Conservation (phyloP, 2,113 vertebrate genomes). For the Phrynosoma blainvillii region DNA sequence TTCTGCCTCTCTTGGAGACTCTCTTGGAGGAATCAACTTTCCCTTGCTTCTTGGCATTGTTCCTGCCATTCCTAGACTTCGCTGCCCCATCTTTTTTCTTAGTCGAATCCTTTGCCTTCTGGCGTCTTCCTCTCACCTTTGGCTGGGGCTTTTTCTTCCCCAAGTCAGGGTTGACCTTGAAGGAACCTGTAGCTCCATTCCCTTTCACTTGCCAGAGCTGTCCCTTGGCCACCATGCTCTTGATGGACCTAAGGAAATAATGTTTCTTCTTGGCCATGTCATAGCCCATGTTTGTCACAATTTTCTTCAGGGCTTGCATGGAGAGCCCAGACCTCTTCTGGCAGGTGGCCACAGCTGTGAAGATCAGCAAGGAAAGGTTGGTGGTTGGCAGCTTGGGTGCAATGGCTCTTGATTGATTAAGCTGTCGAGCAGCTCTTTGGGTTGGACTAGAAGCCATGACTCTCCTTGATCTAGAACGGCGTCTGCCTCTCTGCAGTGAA, state of each 20-base stretch:
- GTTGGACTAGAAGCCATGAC: neutral
- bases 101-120: neutral
- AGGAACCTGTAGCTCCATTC: neutral
- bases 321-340: slow-evolving; percentile 2
- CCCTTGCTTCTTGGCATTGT: neutral
- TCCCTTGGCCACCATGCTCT: neutral
- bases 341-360: neutral
- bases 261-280: slow-evolving; percentile 10
- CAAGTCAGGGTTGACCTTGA: slow-evolving; percentile 7
- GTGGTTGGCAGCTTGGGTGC: neutral
- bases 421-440: neutral
- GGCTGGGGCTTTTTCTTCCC: neutral
- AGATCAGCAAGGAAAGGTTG: slow-evolving; percentile 11
- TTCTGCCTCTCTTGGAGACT: neutral
- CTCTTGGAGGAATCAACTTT: neutral
- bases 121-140: neutral
- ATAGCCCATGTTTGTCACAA: slow-evolving; percentile 1
- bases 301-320: slow-evolving; percentile 7
- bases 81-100: neutral
- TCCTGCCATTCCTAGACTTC: neutral
- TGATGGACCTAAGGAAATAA: slow-evolving; percentile 20
- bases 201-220: slow-evolving; percentile 19
- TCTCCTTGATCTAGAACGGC: neutral
- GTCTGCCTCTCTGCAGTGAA: neutral
- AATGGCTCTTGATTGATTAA: neutral